phyloP scores from a whole-genome alignment of 1,140 invertebrate genomes.

The Vollenhovia emeryi region DNA sequence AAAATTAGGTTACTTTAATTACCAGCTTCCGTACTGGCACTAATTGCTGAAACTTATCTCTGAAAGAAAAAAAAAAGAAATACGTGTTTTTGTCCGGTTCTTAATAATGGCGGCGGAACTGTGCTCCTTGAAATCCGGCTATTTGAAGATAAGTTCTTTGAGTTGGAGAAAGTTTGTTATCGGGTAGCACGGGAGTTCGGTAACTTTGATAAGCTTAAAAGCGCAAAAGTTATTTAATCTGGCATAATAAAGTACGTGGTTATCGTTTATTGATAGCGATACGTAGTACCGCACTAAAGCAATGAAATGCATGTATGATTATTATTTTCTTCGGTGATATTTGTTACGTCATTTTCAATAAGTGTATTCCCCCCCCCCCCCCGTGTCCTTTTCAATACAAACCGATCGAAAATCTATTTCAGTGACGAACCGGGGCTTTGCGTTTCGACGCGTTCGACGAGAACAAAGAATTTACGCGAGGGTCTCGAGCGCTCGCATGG shows the following conservation, averaged over 20 bases:
- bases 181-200: neutral
- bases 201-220: constrained; percentile 1
- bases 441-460: neutral
- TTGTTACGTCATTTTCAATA: constrained; percentile 8
- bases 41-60: neutral
- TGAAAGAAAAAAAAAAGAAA: neutral
- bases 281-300: neutral
- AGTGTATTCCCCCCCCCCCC: neutral
- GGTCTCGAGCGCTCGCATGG: constrained; percentile 10
- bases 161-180: constrained; percentile 9
- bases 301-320: neutral
- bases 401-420: constrained; percentile 40
- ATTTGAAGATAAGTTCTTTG: neutral
- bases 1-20: constrained; percentile 17
- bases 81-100: neutral
- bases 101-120: neutral
- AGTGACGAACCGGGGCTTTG: neutral
- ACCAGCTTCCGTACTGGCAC: neutral
- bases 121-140: neutral
- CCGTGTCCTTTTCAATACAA: neutral
- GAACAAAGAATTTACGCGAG: constrained; percentile 28
- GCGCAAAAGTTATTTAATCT: constrained; percentile 1
- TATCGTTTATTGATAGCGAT: constrained; percentile 15
- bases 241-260: neutral
- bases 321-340: neutral